Evolutionary conservation across 2,888 invertebrate species (phyloP).

Genomic region (Deroplatys truncata): DNA sequence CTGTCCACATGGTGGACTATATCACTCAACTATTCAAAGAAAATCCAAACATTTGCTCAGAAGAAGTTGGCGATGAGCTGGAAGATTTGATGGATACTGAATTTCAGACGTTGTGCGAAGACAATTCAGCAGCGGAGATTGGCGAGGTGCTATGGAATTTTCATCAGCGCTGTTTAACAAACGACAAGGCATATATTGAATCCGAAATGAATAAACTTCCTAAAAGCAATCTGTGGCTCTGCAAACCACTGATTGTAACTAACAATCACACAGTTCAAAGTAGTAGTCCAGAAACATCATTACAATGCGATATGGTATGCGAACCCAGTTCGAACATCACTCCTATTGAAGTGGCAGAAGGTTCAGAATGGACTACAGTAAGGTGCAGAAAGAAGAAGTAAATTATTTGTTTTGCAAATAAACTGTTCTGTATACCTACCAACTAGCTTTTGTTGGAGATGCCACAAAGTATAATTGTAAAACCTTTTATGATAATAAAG

Average conservation of each 20-base stretch:
- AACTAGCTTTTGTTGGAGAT: too few species aligned
- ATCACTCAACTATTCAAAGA: constrained; percentile 54
- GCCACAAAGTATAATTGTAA: background rate
- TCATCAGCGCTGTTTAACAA: constrained; percentile 4
- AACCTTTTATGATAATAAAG: background rate
- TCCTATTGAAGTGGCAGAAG: background rate
- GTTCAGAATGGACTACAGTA: background rate
- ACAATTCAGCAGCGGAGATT: constrained; percentile 57
- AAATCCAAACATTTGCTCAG: background rate
- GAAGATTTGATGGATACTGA: constrained; percentile 71
- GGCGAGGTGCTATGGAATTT: constrained; percentile 22
- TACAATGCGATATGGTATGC: background rate
- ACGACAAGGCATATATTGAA: background rate
- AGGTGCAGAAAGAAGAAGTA: background rate
- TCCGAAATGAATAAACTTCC: constrained; percentile 13
- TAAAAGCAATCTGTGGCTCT: constrained; percentile 53
- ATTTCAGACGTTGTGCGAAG: constrained; percentile 68
- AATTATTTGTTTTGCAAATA: background rate
- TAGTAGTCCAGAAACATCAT: background rate
- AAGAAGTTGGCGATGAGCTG: constrained; percentile 59
- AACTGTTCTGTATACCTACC: background rate
- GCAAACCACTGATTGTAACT: constrained; percentile 41
- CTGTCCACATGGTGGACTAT: constrained; percentile 60
- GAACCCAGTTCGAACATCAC: background rate
- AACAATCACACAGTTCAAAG: background rate